Conservation (phyloP, 2,797 vertebrate species). For the Hypotaenidia philippensis region DNA sequence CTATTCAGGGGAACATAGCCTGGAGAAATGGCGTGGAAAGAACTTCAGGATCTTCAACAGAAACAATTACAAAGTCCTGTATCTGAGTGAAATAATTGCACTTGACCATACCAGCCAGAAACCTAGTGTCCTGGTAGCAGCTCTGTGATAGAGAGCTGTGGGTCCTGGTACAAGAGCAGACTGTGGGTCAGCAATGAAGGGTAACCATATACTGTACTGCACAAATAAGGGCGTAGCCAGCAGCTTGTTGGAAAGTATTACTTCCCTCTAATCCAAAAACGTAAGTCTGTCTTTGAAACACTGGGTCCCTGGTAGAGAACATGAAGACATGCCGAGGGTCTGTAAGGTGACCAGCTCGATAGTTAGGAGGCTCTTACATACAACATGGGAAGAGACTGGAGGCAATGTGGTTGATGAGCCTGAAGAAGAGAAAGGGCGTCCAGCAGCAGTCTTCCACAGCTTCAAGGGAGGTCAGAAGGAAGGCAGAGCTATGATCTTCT, state of each 20-base stretch:
- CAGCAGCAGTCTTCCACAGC: neutral
- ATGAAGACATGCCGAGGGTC: neutral
- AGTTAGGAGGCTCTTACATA: rapidly evolving
- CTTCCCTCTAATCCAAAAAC: neutral
- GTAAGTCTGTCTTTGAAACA: neutral
- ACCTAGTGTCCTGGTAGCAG: neutral
- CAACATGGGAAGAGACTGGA: neutral
- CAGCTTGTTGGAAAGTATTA: neutral
- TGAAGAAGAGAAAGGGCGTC: neutral
- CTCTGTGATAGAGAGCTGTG: neutral
- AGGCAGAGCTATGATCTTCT: neutral
- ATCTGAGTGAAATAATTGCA: neutral
- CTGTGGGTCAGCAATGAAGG: neutral
- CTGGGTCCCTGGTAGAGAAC: neutral
- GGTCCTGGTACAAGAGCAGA: neutral
- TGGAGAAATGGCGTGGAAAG: neutral
- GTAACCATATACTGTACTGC: neutral
- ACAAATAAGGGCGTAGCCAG: neutral
- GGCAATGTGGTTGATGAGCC: neutral
- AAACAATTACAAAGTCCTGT: neutral
- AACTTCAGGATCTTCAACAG: neutral
- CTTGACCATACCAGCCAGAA: rapidly evolving
- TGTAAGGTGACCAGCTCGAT: neutral
- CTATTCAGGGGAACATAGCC: neutral
- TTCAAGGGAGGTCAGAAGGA: neutral